phyloP scores from a whole-genome alignment of 2,113 vertebrate genomes.

The Nipponia nippon region DNA sequence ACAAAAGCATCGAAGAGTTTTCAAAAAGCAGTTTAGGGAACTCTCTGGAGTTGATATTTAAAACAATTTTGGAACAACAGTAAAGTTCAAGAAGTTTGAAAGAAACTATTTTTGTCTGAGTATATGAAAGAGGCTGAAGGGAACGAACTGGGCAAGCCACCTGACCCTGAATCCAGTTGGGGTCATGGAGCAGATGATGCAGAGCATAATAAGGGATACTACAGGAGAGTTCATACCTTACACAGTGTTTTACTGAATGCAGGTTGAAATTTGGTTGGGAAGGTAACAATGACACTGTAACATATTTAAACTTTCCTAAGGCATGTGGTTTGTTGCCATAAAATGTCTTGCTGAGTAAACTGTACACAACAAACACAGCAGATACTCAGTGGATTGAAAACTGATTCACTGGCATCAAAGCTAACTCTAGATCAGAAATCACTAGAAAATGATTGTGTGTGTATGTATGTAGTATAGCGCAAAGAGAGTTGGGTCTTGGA shows the following conservation, averaged over 20 bases:
- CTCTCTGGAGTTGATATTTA: neutral
- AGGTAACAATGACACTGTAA: neutral
- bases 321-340: neutral
- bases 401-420: neutral
- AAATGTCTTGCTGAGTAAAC: neutral
- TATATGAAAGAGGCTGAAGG: neutral
- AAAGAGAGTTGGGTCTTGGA: neutral
- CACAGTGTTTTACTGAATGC: neutral
- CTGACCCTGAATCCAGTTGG: neutral
- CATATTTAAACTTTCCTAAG: neutral
- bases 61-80: neutral
- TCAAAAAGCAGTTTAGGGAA: neutral
- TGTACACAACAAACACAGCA: neutral
- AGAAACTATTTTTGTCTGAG: neutral
- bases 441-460: neutral
- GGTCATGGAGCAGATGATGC: neutral
- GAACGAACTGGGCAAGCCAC: neutral
- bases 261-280: neutral
- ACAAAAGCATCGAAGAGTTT: neutral
- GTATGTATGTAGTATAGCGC: neutral
- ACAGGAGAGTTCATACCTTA: neutral
- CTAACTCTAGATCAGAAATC: neutral
- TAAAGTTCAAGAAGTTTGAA: neutral
- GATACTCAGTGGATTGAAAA: neutral
- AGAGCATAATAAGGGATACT: neutral